Evolutionary conservation across 2,797 vertebrate species (phyloP), one percentile per base, ranked within the genome.

Genomic region (Semotilus atromaculatus): DNA sequence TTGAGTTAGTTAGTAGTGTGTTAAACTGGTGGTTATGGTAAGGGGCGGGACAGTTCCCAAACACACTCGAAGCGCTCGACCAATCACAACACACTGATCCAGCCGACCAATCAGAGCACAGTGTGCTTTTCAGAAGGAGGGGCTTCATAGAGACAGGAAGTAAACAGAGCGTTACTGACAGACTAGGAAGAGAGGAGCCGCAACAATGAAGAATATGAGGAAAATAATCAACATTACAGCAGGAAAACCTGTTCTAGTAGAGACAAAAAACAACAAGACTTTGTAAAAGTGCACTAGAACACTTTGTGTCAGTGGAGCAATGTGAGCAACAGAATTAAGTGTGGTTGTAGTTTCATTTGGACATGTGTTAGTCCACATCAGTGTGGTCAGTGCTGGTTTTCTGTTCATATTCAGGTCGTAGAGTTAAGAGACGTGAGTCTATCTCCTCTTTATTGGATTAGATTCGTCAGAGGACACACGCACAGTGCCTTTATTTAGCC

Each of bases 401-500:
- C 38, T 53, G 55, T n/a, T 80, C 23, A 21, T 62, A 29, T 23
- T 73, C 40, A 55, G 51, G n/a, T 81, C 36, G 10, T 14, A 64
- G 34, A 70, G 34, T 81, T 55, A 67, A 81, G 34, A 10, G 67
- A 71, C 53, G 10, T 71, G 67, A 29, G 67, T 71, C 51, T 53
- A 71, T 81, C n/a, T 81, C n/a, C 18, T 38, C 45, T 58, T 81
- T 71, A 81, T 71, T 81, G 80, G 80, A 81, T 81, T 81, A 81
- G 67, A 81, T 55, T 60, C 1, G 4, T 77, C 34, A 77, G 48
- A 81, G 66, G 66, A 70, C 66, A 81, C 51, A 29, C 9, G 45
- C 31, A 14, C 67, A 71, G 10, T 3, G 48, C 31, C 45, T 81
- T 81, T 70, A 81, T 81, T 70, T 74, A 75, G 58, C 53, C 58